A percentile compares a stretch with the other conserved stretches of the same genome.
These are phyloP conservation scores for Magallana ariakensis DNA, from an alignment of 1,140 invertebrate species.

Conservation along the genomic window DNA sequence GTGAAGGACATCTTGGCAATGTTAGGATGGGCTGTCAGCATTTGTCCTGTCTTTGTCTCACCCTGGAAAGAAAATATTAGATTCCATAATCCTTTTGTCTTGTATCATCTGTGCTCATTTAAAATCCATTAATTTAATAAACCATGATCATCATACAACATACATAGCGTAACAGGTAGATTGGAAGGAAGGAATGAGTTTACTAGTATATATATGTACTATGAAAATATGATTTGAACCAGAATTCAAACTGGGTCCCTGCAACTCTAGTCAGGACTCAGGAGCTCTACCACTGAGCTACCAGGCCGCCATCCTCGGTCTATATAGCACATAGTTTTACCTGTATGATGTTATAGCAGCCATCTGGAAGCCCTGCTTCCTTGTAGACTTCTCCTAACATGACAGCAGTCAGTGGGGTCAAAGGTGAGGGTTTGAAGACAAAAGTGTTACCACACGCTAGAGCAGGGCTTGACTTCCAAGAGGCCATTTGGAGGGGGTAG, in stretches of 20 bases:
- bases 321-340: conserved; percentile 63
- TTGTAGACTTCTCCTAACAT: conserved; percentile 81
- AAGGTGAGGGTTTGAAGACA: conserved; percentile 82
- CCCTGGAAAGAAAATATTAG: conserved; percentile 75
- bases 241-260: no score
- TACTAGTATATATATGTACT: no score
- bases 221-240: no score
- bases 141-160: no score
- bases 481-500: conserved; percentile 83
- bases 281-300: no score
- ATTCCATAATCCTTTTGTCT: neutral
- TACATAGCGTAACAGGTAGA: no score
- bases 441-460: conserved; percentile 82
- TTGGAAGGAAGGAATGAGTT: no score
- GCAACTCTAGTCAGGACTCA: no score
- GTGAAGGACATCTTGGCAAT: conserved; percentile 83
- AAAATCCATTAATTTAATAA: no score
- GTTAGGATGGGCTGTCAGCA: conserved; percentile 79
- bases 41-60: conserved; percentile 79
- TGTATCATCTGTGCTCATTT: no score
- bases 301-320: no score
- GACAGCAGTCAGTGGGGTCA: conserved; percentile 82
- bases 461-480: conserved; percentile 81
- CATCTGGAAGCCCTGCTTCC: conserved; percentile 81
- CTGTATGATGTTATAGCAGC: conserved; percentile 83